A percentile compares a stretch with the other conserved stretches of the same genome.
Conservation (phyloP, 2,797 vertebrate species). For the Sylvia borin region DNA sequence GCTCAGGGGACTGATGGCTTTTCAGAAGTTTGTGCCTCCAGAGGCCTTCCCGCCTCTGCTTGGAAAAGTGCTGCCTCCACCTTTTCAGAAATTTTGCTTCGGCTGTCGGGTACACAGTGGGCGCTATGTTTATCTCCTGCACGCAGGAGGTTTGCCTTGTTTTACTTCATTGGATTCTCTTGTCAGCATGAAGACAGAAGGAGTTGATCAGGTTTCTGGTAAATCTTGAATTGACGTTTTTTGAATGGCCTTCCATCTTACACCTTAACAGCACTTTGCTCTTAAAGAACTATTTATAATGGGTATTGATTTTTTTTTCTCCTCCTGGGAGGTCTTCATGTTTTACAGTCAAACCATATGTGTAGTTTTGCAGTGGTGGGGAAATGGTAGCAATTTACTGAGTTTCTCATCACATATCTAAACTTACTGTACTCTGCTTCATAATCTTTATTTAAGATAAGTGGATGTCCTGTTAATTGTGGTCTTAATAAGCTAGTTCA, state of each 20-base stretch:
- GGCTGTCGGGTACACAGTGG: neutral
- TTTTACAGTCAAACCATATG: rapidly evolving
- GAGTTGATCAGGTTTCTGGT: neutral
- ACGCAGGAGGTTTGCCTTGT: neutral
- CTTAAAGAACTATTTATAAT: neutral
- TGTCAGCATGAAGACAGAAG: neutral
- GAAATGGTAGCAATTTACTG: neutral
- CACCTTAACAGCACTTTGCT: neutral
- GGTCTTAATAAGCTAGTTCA: neutral
- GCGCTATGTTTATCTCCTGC: neutral
- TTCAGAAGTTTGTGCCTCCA: rapidly evolving
- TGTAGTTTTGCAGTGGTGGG: neutral
- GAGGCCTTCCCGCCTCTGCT: neutral
- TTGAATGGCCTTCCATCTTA: neutral
- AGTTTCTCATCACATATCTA: neutral
- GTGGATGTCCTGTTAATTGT: neutral
- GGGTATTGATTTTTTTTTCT: too few species aligned
- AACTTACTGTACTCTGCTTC: neutral
- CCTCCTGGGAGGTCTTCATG: rapidly evolving
- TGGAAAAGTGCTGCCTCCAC: neutral
- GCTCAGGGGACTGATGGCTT: neutral
- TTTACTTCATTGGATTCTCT: neutral
- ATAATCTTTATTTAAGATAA: neutral
- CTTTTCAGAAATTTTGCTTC: neutral
- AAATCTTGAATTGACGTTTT: neutral